phyloP scores from a whole-genome alignment of 2,888 invertebrate genomes.

The Spilarctia lutea region DNA sequence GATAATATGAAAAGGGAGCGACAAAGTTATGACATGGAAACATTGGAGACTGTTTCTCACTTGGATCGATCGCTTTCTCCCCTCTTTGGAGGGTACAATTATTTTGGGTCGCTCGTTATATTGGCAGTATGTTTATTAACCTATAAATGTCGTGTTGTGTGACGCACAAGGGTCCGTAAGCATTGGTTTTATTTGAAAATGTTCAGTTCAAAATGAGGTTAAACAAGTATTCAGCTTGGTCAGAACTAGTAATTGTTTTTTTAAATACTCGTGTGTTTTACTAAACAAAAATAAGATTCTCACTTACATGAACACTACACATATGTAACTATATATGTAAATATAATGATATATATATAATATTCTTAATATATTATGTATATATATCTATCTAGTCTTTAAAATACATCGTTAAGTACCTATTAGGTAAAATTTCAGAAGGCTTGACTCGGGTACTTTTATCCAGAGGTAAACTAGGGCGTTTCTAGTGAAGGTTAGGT shows the following conservation, averaged over 20 bases:
- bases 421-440: background rate
- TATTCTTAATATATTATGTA: no score
- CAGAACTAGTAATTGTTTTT: background rate
- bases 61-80: slow-evolving; percentile 15
- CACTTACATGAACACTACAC: background rate
- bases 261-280: background rate
- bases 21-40: background rate
- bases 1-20: background rate
- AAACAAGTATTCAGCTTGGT: background rate
- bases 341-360: no score
- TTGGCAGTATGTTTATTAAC: slow-evolving; percentile 6
- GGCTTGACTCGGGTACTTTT: background rate
- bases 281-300: background rate
- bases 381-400: background rate
- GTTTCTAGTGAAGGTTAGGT: background rate
- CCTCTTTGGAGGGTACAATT: slow-evolving; percentile 6
- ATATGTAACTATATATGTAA: background rate
- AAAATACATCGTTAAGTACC: background rate
- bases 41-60: background rate
- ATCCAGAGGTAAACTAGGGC: background rate
- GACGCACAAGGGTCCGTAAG: background rate
- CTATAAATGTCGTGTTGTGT: slow-evolving; percentile 7
- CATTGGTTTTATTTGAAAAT: background rate
- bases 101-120: slow-evolving; percentile 14
- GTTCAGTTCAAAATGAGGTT: background rate